These are phyloP conservation scores for Lindbergichthys nudifrons DNA, from an alignment of 2,797 vertebrate species.

Conservation along the genomic window DNA sequence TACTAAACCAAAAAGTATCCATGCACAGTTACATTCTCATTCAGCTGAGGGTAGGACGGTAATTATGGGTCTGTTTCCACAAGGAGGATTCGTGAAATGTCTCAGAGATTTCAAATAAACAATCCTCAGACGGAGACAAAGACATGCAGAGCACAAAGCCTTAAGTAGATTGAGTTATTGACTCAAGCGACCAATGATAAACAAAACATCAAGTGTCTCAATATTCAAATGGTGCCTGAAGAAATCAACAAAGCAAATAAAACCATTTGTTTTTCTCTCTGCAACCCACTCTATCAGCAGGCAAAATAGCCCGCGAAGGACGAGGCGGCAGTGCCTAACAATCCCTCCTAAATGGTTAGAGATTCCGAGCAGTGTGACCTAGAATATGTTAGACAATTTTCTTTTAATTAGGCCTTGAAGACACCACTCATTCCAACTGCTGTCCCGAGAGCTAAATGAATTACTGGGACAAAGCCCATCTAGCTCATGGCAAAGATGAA, in stretches of 20 bases:
- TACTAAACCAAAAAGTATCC: slow-evolving; percentile 37
- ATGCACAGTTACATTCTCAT: slow-evolving; percentile 29
- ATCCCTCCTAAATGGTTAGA: slow-evolving; percentile 60
- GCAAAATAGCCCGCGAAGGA: slow-evolving; percentile 61
- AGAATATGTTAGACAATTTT: slow-evolving; percentile 83
- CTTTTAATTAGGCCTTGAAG: slow-evolving; percentile 83
- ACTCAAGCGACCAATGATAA: slow-evolving; percentile 58
- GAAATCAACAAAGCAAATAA: slow-evolving; percentile 70
- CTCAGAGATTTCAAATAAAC: slow-evolving; percentile 47
- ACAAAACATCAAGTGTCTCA: slow-evolving; percentile 65
- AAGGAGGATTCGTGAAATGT: slow-evolving; percentile 32
- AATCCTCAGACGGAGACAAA: slow-evolving; percentile 49
- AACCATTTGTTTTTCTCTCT: slow-evolving; percentile 54
- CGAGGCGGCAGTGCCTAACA: slow-evolving; percentile 52
- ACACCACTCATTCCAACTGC: slow-evolving; percentile 78
- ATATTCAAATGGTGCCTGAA: slow-evolving; percentile 67
- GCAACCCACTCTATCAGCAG: slow-evolving; percentile 43
- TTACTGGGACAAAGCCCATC: slow-evolving; percentile 81
- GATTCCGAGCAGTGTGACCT: slow-evolving; percentile 74
- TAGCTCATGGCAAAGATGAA: slow-evolving; percentile 78
- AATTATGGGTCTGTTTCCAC: slow-evolving; percentile 37
- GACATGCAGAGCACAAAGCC: slow-evolving; percentile 37
- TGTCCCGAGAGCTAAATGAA: slow-evolving; percentile 83
- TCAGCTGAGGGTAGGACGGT: slow-evolving; percentile 22
- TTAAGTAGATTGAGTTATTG: slow-evolving; percentile 60